A percentile compares a stretch with the other conserved stretches of the same genome.
phyloP scores from a whole-genome alignment of 1,140 invertebrate species.

The Nomia melanderi region DNA sequence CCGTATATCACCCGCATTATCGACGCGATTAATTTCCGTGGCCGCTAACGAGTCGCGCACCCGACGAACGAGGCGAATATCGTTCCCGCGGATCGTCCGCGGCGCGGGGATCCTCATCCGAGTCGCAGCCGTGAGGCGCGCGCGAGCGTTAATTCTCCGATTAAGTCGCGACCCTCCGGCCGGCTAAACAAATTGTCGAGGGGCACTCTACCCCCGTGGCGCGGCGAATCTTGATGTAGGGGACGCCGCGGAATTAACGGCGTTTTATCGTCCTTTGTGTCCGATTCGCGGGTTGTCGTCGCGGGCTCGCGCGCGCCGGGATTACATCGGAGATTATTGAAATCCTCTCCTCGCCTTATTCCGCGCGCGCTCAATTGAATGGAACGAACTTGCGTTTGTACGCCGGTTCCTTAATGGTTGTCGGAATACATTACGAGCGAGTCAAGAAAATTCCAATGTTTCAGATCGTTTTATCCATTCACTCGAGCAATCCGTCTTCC shows the following conservation, averaged over 20 bases:
- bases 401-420: too few species aligned
- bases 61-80: not conserved
- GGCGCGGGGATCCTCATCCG: not conserved
- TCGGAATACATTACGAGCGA: too few species aligned
- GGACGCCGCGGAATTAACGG: not conserved
- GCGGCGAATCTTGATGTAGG: constrained; percentile 28
- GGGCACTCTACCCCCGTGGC: not conserved
- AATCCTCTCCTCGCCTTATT: too few species aligned
- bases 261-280: not conserved
- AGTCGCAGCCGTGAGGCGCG: constrained; percentile 10
- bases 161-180: constrained; percentile 17
- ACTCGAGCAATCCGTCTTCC: too few species aligned
- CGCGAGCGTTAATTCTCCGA: constrained; percentile 32
- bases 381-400: too few species aligned
- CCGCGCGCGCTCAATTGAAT: too few species aligned
- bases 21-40: constrained; percentile 38
- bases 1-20: constrained; percentile 45
- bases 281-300: too few species aligned
- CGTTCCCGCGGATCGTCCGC: not conserved
- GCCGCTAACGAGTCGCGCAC: not conserved
- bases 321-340: too few species aligned
- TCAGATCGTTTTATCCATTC: too few species aligned
- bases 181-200: constrained; percentile 52
- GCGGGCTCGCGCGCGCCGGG: too few species aligned
- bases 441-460: too few species aligned